Conservation (phyloP, 2,888 invertebrate genomes). For the Beris morrisii region DNA sequence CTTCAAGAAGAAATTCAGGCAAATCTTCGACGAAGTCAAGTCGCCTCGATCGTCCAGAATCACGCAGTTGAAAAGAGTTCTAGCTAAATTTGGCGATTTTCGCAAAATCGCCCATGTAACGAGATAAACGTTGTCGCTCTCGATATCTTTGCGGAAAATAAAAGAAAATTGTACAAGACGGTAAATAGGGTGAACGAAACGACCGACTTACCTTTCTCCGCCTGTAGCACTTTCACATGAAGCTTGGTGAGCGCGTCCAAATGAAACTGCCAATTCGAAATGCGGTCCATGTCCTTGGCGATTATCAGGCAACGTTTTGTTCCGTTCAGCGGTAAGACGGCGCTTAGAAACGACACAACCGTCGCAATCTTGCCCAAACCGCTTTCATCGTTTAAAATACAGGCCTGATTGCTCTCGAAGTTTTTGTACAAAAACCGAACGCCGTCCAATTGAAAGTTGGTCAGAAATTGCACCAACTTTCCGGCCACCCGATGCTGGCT, state of each 20-base stretch:
- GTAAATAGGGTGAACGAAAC: not conserved
- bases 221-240: conserved; percentile 46
- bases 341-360: conserved; percentile 47
- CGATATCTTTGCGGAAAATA: conserved; percentile 43
- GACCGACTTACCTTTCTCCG: conserved; percentile 43
- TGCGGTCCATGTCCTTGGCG: conserved; percentile 49
- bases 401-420: conserved; percentile 48
- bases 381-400: conserved; percentile 53
- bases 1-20: conserved; percentile 51
- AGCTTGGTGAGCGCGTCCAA: conserved; percentile 47
- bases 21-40: conserved; percentile 51
- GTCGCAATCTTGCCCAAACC: conserved; percentile 51
- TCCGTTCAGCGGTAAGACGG: conserved; percentile 38
- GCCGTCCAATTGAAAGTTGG: conserved; percentile 50
- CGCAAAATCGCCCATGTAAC: conserved; percentile 52
- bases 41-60: conserved; percentile 52
- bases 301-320: conserved; percentile 49
- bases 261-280: conserved; percentile 52
- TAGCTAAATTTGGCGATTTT: conserved; percentile 48
- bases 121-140: conserved; percentile 48
- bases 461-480: conserved; percentile 49
- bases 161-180: not conserved
- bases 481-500: conserved; percentile 44
- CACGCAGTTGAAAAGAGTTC: conserved; percentile 49
- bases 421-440: conserved; percentile 50